Base-by-base conservation (phyloP, 35 echinoderm and acorn worm species). In the Anneissia japonica region DNA sequence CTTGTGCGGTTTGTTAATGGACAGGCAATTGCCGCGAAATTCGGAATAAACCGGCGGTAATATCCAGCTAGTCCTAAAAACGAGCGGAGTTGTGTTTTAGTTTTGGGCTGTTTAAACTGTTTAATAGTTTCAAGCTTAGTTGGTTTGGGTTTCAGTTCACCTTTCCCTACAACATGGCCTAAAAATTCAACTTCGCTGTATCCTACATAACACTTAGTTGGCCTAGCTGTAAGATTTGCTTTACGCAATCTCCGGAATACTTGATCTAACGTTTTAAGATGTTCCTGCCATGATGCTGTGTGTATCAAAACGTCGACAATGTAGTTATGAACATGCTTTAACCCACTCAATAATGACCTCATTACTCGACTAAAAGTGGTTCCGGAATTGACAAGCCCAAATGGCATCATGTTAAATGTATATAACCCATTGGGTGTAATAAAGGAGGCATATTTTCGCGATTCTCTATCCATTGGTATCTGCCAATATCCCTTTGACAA, bases 401-500 rank as follows among this genome's bases (percentile, higher is more conserved):
- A 93, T 35, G 91, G 86, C 91, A 93, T 89, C 19, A 72, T 51
- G 30, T 89, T 86, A 36, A 93, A 93, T 33, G 83, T 79, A 84
- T 39, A 93, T 38, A 89, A 80, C 30, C 91, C 86, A 11, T 56
- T 46, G 26, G 76, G 39, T 40, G 86, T 88, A 46, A 89, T 38
- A 32, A 93, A 84, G 31, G 81, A 51, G 21, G 75, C 77, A 26
- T 84, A 51, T 34, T 56, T 38, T 45, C 88, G 83, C 31, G 79
- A 40, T 4, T 38, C 28, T 3, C 37, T 35, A 16, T 80, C 51
- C 72, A 93, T 75, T 10, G 86, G 86, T 32, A 93, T 85, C 38
- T 93, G 91, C 86, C 91, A 89, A 74, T 89, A 92, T 17, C 90
- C 84, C 74, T 92, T 92, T 46, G 72, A 82, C 4, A 93, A 39